These are phyloP conservation scores for Oryctolagus cuniculus DNA, from an alignment of 2,113 vertebrate genomes.

Conservation along the genomic window mOryCun1.1 NC_091442.1:62677001-62677500, in stretches of 20 bases:
- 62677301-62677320: background rate
- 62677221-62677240: background rate
- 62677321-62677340: too few relatives aligned
- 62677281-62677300: background rate
- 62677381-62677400: too few relatives aligned
- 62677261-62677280: background rate
- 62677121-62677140: background rate
- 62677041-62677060: background rate
- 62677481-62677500: too few relatives aligned
- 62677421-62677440: too few relatives aligned
- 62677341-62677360: too few relatives aligned
- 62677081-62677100: background rate
- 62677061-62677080: background rate
- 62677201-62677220: too few relatives aligned
- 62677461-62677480: too few relatives aligned
- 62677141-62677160: rapidly evolving
- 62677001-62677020: background rate
- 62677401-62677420: too few relatives aligned
- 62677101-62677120: background rate
- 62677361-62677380: too few relatives aligned
- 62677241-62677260: background rate
- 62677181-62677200: background rate
- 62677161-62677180: background rate
- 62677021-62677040: background rate
- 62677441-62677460: too few relatives aligned